phyloP scores from a whole-genome alignment of 2,797 vertebrate genomes.

The Crocidura indochinensis region DNA sequence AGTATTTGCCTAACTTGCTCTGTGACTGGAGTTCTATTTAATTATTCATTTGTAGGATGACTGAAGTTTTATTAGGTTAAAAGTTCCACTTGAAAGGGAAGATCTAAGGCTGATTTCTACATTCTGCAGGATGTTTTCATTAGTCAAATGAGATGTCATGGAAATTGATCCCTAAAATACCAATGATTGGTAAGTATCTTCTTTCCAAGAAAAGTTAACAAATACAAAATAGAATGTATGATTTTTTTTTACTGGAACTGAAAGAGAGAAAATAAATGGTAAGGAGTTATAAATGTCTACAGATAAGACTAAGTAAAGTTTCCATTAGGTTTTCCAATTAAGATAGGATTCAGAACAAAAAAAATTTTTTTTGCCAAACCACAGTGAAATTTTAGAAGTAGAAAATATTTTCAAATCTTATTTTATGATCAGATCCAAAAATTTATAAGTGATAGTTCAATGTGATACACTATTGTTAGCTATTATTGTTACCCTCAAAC shows the following conservation, averaged over 20 bases:
- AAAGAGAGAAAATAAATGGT: constrained; percentile 69
- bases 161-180: constrained; percentile 58
- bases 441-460: constrained; percentile 68
- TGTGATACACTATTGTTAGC: constrained; percentile 57
- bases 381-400: constrained; percentile 77
- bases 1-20: no score
- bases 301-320: constrained; percentile 81
- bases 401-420: constrained; percentile 54
- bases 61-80: neutral
- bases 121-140: neutral
- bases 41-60: neutral
- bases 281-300: constrained; percentile 50
- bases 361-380: constrained; percentile 78
- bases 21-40: neutral
- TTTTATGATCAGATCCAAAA: constrained; percentile 69
- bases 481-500: constrained; percentile 69
- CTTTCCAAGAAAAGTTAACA: constrained; percentile 65
- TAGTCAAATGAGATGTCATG: constrained; percentile 17
- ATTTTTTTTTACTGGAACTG: constrained; percentile 64
- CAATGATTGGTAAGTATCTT: constrained; percentile 25
- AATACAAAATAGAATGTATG: constrained; percentile 56
- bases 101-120: neutral
- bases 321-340: constrained; percentile 81
- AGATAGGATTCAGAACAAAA: constrained; percentile 68
- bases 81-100: neutral